Conservation (phyloP, 2,797 vertebrate species). For the Lepus oiostolus region DNA sequence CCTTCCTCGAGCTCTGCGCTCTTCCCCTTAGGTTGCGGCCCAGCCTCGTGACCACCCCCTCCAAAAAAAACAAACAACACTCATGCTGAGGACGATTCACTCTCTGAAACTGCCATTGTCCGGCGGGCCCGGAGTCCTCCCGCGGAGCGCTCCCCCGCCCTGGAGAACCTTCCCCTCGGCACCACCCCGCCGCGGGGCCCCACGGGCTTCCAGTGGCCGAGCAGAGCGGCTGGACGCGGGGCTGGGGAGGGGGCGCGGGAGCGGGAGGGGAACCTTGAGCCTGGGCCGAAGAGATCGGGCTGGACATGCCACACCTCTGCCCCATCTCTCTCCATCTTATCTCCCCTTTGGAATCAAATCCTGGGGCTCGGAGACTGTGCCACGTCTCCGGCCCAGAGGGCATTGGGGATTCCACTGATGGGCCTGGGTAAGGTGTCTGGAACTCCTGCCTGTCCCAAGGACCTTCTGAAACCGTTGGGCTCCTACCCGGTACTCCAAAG, state of each 20-base stretch:
- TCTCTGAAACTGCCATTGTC: conserved; percentile 82
- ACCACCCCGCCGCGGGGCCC: conserved; percentile 69
- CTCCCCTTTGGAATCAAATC: conserved; percentile 60
- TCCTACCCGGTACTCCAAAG: conserved; percentile 11
- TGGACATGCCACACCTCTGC: conserved; percentile 64
- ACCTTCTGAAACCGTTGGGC: conserved; percentile 55
- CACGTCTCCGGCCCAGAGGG: conserved; percentile 3
- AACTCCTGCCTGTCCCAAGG: conserved; percentile 1
- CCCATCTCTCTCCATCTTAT: background rate
- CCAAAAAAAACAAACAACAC: conserved; percentile 80
- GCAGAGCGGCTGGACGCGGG: conserved; percentile 60
- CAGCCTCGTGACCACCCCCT: conserved; percentile 79
- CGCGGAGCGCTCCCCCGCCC: conserved; percentile 41
- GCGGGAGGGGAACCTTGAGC: conserved; percentile 32
- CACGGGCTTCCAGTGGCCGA: conserved; percentile 49
- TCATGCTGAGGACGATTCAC: conserved; percentile 67
- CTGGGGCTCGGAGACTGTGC: background rate
- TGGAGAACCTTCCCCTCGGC: conserved; percentile 45
- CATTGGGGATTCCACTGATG: conserved; percentile 42
- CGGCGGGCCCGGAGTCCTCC: conserved; percentile 67
- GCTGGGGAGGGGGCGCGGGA: conserved; percentile 24
- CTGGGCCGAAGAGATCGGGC: conserved; percentile 1
- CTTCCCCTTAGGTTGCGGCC: conserved; percentile 68
- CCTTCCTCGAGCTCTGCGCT: conserved; percentile 62
- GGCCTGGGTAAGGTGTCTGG: conserved; percentile 52